These are phyloP conservation scores for Taurulus bubalis DNA, from an alignment of 2,113 vertebrate genomes.

Conservation along the genomic window DNA sequence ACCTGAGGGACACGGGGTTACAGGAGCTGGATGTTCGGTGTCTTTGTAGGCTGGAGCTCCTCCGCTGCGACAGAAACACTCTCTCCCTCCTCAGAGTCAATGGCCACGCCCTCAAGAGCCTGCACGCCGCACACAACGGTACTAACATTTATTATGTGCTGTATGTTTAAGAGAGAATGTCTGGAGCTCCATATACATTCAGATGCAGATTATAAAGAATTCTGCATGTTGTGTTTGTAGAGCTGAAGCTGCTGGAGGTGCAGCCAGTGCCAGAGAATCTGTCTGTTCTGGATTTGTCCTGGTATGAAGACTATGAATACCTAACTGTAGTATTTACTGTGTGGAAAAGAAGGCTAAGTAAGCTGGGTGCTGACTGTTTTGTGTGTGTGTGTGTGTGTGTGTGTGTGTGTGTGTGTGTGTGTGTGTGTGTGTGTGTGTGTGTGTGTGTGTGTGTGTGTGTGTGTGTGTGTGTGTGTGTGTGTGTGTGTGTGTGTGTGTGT, in stretches of 20 bases:
- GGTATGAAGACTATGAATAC: conserved; percentile 80
- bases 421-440: no score
- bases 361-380: conserved; percentile 18
- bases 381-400: conserved; percentile 15
- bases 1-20: conserved; percentile 92
- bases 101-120: conserved; percentile 89
- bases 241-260: conserved; percentile 91
- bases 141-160: neutral
- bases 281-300: conserved; percentile 92
- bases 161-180: neutral
- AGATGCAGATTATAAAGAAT: neutral
- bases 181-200: neutral
- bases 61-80: conserved; percentile 95
- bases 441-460: no score
- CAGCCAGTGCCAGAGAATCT: conserved; percentile 91
- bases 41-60: conserved; percentile 90
- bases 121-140: conserved; percentile 95
- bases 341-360: neutral
- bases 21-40: conserved; percentile 87
- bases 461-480: no score
- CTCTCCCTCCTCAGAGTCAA: conserved; percentile 86
- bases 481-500: no score
- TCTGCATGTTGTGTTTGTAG: conserved; percentile 72
- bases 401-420: no score
- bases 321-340: conserved; percentile 18